Conservation (phyloP, 1,140 invertebrate species). For the Drosophila elegans region DNA sequence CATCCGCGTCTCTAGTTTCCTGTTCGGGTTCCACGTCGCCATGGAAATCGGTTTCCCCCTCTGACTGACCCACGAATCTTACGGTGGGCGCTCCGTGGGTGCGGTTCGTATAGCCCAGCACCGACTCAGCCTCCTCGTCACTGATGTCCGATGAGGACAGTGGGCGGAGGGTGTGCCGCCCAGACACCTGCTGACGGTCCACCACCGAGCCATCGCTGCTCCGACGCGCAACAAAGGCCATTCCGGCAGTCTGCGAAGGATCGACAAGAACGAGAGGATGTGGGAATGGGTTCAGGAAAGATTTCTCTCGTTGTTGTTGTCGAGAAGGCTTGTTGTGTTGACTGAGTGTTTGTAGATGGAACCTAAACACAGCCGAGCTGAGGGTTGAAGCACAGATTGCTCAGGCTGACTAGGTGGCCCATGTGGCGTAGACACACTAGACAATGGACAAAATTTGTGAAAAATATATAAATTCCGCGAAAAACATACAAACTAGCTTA, state of each 20-base stretch:
- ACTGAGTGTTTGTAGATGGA: constrained; percentile 10
- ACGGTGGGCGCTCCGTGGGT: constrained; percentile 56
- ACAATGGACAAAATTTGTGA: no score
- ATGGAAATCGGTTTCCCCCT: neutral
- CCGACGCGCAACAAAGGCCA: constrained; percentile 64
- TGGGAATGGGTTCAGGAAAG: neutral
- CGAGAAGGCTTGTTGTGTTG: constrained; percentile 32
- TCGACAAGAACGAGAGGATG: neutral
- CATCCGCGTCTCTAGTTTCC: neutral
- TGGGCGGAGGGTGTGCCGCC: neutral
- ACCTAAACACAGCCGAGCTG: neutral
- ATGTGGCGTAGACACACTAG: no score
- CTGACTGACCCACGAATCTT: constrained; percentile 41
- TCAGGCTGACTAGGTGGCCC: neutral
- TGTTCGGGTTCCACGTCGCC: neutral
- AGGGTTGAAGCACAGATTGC: neutral
- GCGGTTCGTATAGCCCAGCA: constrained; percentile 50
- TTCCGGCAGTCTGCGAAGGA: constrained; percentile 37
- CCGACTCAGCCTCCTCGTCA: constrained; percentile 50
- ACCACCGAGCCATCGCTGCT: constrained; percentile 50
- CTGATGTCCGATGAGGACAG: constrained; percentile 41
- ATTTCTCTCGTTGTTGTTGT: constrained; percentile 13
- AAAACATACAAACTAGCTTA: no score
- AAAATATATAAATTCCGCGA: no score
- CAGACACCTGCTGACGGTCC: constrained; percentile 44